Base-by-base conservation (phyloP, 30 jellyfish, hydroid and myxozoan genomes). In the Cassiopea andromeda region DNA sequence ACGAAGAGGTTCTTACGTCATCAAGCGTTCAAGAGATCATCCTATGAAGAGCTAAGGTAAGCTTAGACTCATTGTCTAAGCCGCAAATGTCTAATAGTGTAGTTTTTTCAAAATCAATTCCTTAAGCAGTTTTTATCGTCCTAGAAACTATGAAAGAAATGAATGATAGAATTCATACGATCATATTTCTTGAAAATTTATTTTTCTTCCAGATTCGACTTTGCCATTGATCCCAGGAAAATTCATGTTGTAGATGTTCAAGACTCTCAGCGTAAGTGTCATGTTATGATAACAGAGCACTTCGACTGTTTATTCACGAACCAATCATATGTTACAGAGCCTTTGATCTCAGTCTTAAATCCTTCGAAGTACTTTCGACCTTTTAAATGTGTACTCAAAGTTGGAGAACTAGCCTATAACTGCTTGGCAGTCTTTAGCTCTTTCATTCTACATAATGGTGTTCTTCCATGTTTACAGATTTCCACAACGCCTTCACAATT, bases 191-290 rank as follows among this genome's bases (percentile, higher is more conserved):
- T 68, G 15, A 18, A 4, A 14, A 14, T 68, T 10, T 10, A 54
- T 10, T 54, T 76, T 43, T 48, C 1, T 76, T 43, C 1, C 75
- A 86, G 93, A 38, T 86, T 48, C 43, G 93, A 86, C 54, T 73
- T 66, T 45, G 61, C 87, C 70, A 78, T 75, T 46, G 73, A 78
- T 64, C 93, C 93, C 5, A 16, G 77, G 17, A 69, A 69, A 19
- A 54, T 86, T 4, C 88, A 84, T 13, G 93, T 76, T 1, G 14
- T 69, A 2, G 93, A 86, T 50, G 93, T 78, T 15, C 84, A 88
- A 1, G 93, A 86, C 57, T 73, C 83, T 1, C 75, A 86, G 60
- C 80, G 93, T 86, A 47, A 86, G 93, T 57, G 16, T 2, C 6
- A 64, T 7, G 15, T 5, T 7, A 1, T 18, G 44, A 19, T 44